These are phyloP conservation scores for Calonectris borealis DNA, from an alignment of 2,113 vertebrate genomes.

Conservation along the genomic window DNA sequence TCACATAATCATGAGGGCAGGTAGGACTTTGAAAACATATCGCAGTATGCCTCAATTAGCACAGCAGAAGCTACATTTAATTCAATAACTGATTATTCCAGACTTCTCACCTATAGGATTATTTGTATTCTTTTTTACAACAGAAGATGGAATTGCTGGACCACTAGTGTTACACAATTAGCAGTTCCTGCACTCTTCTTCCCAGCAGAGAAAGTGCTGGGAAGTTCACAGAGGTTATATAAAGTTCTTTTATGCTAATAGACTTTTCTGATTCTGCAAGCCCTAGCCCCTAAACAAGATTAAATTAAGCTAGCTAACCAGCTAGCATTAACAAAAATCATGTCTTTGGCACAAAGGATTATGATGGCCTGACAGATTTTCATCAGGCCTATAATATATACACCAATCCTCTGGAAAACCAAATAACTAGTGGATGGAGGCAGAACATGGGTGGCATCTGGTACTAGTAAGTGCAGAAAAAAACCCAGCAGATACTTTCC, in stretches of 20 bases:
- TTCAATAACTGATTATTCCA: not conserved
- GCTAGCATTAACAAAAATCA: not conserved
- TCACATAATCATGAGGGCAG: not conserved
- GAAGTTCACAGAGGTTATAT: not conserved
- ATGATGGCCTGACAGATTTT: not conserved
- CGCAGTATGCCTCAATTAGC: not conserved
- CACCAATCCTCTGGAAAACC: not conserved
- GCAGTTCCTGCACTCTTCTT: not conserved
- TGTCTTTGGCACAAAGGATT: not conserved
- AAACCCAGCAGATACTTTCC: not conserved
- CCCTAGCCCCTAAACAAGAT: not conserved
- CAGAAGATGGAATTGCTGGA: not conserved
- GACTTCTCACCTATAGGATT: not conserved
- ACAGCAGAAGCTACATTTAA: not conserved
- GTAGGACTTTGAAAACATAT: not conserved
- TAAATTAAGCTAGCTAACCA: not conserved
- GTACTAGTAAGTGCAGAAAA: not conserved
- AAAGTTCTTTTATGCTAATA: not conserved
- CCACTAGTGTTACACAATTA: not conserved
- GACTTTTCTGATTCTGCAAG: not conserved
- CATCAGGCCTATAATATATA: not conserved
- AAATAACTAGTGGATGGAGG: not conserved
- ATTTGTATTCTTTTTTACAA: not conserved
- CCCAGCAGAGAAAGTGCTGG: not conserved
- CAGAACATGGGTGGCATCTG: not conserved